Evolutionary conservation across 2,113 vertebrate genomes (phyloP).

Genomic region (Platycercus adscitus): DNA sequence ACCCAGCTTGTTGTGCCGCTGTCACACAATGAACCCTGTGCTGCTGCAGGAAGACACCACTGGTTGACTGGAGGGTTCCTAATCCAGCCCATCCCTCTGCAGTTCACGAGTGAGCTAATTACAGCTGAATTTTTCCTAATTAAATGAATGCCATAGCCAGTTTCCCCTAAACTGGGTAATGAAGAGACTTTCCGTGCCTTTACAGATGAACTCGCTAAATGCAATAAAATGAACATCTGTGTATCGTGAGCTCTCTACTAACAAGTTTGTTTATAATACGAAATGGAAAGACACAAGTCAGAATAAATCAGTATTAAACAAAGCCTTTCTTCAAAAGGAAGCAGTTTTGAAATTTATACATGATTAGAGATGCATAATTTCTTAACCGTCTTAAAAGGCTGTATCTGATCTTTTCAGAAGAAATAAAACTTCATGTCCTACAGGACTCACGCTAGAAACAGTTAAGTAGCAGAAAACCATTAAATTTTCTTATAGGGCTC

Average conservation of each 20-base stretch:
- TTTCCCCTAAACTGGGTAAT: background rate
- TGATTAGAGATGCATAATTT: background rate
- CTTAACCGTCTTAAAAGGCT: background rate
- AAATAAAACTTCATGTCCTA: background rate
- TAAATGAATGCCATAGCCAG: slow-evolving; percentile 13
- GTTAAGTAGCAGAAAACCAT: background rate
- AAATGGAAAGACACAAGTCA: background rate
- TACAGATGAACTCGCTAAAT: background rate
- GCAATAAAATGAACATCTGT: background rate
- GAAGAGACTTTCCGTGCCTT: background rate
- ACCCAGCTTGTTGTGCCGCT: background rate
- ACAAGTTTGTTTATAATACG: background rate
- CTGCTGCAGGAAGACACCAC: background rate
- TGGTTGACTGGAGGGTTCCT: background rate
- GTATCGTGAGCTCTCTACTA: background rate
- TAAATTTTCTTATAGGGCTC: background rate
- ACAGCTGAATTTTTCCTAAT: background rate
- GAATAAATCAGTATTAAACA: background rate
- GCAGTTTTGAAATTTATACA: background rate
- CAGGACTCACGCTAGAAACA: background rate
- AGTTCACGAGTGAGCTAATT: background rate
- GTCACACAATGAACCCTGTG: accelerated
- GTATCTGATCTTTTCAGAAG: background rate
- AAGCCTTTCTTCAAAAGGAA: background rate
- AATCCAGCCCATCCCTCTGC: background rate